Evolutionary conservation across 2,797 vertebrate genomes (phyloP).

Genomic region (Tamandua tetradactyla): DNA sequence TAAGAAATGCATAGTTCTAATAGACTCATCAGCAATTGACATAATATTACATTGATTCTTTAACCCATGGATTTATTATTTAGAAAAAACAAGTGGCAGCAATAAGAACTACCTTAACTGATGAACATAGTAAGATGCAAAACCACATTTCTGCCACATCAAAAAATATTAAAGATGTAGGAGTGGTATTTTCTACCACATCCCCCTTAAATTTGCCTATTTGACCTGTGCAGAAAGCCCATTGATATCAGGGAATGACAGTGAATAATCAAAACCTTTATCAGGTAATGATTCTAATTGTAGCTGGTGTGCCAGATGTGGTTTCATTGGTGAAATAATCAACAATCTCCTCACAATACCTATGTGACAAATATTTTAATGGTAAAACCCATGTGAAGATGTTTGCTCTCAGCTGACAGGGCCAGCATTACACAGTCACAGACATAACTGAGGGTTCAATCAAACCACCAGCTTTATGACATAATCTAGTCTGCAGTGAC

Average conservation of each 20-base stretch:
- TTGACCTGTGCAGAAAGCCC: neutral
- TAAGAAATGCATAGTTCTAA: neutral
- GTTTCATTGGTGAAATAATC: neutral
- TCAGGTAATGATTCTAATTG: neutral
- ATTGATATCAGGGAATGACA: neutral
- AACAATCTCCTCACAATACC: neutral
- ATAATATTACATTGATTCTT: neutral
- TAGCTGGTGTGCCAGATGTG: neutral
- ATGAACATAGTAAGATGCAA: neutral
- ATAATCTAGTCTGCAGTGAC: neutral
- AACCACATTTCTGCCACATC: neutral
- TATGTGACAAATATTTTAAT: neutral
- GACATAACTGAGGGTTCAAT: neutral
- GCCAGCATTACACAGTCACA: neutral
- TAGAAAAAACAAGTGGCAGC: neutral
- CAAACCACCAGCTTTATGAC: neutral
- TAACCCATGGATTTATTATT: neutral
- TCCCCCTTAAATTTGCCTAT: neutral
- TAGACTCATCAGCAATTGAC: neutral
- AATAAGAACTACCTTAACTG: neutral
- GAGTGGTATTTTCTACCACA: neutral
- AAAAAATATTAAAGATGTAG: neutral
- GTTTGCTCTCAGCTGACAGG: neutral
- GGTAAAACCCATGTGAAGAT: neutral
- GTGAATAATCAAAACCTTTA: neutral